Percentiles rank a stretch among this genome's conserved stretches.
phyloP scores from a whole-genome alignment of 2,797 vertebrate species.

The Darevskia mixta region DNA sequence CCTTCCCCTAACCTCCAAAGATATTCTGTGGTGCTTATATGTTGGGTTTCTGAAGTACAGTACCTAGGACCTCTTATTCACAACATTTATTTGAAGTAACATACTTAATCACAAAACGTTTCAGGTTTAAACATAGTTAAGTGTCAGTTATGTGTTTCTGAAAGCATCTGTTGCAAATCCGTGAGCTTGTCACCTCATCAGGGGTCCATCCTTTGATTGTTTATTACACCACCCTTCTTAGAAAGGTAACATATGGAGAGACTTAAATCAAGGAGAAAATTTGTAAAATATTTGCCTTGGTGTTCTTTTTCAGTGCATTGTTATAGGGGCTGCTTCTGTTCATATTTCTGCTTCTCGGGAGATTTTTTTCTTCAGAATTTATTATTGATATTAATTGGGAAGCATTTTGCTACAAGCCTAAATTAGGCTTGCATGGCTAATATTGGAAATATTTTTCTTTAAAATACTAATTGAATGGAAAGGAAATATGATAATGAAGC shows the following conservation, averaged over 20 bases:
- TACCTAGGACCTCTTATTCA: neutral
- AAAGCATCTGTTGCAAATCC: slow-evolving; percentile 34
- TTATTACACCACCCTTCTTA: slow-evolving; percentile 13
- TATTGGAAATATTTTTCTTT: neutral
- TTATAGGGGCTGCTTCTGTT: neutral
- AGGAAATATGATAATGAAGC: neutral
- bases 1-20: too few species aligned
- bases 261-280: slow-evolving; percentile 4
- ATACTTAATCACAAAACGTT: slow-evolving; percentile 5
- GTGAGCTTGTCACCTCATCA: slow-evolving; percentile 12
- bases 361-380: neutral
- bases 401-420: neutral
- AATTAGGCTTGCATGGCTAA: neutral
- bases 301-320: neutral
- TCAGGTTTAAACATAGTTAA: slow-evolving; percentile 34
- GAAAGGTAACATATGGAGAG: neutral
- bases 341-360: neutral
- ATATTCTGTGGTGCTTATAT: neutral
- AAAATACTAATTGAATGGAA: neutral
- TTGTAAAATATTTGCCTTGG: neutral
- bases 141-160: slow-evolving; percentile 17
- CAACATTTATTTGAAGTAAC: neutral
- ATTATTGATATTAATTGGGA: neutral
- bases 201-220: slow-evolving; percentile 6
- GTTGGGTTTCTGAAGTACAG: slow-evolving; percentile 19